phyloP scores from a whole-genome alignment of 2,888 invertebrate genomes.

The Byasa hedistus region DNA sequence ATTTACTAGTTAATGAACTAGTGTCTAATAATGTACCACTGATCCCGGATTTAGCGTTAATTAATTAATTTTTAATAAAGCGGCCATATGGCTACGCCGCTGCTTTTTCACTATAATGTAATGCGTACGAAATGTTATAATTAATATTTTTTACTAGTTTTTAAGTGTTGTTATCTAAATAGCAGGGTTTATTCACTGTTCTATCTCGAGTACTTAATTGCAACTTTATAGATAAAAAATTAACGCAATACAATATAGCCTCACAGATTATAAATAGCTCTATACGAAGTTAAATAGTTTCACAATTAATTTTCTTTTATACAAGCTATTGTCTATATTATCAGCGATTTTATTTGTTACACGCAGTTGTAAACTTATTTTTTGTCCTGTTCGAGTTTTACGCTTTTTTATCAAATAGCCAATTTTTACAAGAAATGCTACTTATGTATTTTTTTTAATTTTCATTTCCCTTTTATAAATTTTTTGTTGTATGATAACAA shows the following conservation, averaged over 20 bases:
- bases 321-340: slow-evolving; percentile 11
- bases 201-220: slow-evolving; percentile 31
- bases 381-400: too few relatives aligned
- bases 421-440: slow-evolving; percentile 20
- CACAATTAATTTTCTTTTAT: not conserved
- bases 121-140: slow-evolving; percentile 34
- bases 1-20: slow-evolving; percentile 15
- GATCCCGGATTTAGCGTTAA: slow-evolving; percentile 10
- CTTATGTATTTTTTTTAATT: slow-evolving; percentile 29
- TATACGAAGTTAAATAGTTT: slow-evolving; percentile 16
- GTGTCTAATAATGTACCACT: slow-evolving; percentile 4
- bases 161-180: slow-evolving; percentile 31
- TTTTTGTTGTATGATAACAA: slow-evolving; percentile 26
- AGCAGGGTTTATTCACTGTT: slow-evolving; percentile 30
- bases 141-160: slow-evolving; percentile 31
- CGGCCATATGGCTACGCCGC: slow-evolving; percentile 48
- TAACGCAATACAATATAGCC: not conserved
- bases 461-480: slow-evolving; percentile 28
- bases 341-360: slow-evolving; percentile 16
- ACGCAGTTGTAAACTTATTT: slow-evolving; percentile 13
- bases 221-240: slow-evolving; percentile 16
- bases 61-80: slow-evolving; percentile 48
- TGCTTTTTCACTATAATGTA: slow-evolving; percentile 38
- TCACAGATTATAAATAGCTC: slow-evolving; percentile 26
- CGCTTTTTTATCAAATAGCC: slow-evolving; percentile 1